Base-by-base conservation (phyloP, 2,888 invertebrate species). In the Drosophila prostipennis region DNA sequence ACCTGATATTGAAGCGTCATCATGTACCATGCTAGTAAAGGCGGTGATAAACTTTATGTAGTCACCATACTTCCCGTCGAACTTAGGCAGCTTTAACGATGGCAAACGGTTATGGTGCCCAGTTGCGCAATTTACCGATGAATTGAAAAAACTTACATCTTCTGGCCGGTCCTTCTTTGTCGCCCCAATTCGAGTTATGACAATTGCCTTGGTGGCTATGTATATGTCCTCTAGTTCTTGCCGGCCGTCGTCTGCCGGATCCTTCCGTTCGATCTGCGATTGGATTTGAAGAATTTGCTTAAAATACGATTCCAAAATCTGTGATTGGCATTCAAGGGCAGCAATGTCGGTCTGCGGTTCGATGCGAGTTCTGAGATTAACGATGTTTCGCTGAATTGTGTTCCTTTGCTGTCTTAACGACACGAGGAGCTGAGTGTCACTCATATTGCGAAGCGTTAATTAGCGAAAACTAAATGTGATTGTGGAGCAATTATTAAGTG, bases 51-150 rank as follows among this genome's bases (percentile, higher is more conserved):
- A 39, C 14, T 39, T 39, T 6, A 39, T 39, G 14, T 39, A 14
- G 39, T 39, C 39, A 39, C 16, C 14, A 39, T 39, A 39, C 39
- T 39, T 39, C 39, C 39, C 39, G 39, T 39, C 39, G n/a, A 39
- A 39, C n/a, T 39, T 39, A 7, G 29, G 29, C 29, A 29, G 29
- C 29, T 29, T 29, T 29, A 29, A 29, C 29, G 29, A 29, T 29
- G 29, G 29, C 29, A 29, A 29, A 29, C 7, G 7, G 7, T 29
- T 29, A 29, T 29, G 29, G 1, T 26, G 26, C 26, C 26, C 26
- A 26, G 26, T 26, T 26, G 26, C 6, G 26, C 26, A 26, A 26
- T 26, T 26, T 6, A 26, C 26, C 26, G 26, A 26, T 26, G 6
- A 29, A 29, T 29, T 29, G 6, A 29, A 29, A 7, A 29, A 29